phyloP scores from a whole-genome alignment of 2,797 vertebrate species.

The Neopelma chrysocephalum region DNA sequence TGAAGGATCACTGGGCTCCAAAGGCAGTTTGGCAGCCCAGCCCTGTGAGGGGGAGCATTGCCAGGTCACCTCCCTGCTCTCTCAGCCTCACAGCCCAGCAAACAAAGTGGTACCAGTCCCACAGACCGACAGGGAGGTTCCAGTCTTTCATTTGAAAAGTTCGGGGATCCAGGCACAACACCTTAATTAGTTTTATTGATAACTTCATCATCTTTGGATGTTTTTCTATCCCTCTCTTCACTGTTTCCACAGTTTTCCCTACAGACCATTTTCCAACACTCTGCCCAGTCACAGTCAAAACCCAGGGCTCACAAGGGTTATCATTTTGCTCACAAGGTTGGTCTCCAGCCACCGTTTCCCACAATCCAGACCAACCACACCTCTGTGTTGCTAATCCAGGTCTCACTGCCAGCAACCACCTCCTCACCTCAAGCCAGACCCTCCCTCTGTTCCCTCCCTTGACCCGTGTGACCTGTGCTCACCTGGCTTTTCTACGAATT shows the following conservation, averaged over 20 bases:
- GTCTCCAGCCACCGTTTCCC: not conserved
- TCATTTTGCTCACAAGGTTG: not conserved
- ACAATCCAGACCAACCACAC: not conserved
- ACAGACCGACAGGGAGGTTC: not conserved
- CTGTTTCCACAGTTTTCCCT: not conserved
- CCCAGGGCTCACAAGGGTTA: not conserved
- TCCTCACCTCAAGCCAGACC: not conserved
- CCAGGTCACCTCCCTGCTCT: not conserved
- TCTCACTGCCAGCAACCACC: not conserved
- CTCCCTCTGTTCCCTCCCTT: not conserved
- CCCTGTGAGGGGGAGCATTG: accelerated
- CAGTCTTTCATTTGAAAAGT: not conserved
- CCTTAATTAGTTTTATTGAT: not conserved
- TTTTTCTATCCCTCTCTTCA: not conserved
- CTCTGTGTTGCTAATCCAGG: not conserved
- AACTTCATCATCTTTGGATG: not conserved
- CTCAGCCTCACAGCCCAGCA: not conserved
- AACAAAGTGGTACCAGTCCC: not conserved
- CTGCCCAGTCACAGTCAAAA: not conserved
- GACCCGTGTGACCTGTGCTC: not conserved
- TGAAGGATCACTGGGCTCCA: not conserved
- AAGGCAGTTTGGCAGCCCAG: not conserved
- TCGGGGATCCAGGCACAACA: not conserved
- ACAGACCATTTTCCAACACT: not conserved
- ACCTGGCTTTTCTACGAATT: not conserved